These are phyloP conservation scores for Euplexia lucipara DNA, from an alignment of 2,888 invertebrate species.

Conservation along the genomic window DNA sequence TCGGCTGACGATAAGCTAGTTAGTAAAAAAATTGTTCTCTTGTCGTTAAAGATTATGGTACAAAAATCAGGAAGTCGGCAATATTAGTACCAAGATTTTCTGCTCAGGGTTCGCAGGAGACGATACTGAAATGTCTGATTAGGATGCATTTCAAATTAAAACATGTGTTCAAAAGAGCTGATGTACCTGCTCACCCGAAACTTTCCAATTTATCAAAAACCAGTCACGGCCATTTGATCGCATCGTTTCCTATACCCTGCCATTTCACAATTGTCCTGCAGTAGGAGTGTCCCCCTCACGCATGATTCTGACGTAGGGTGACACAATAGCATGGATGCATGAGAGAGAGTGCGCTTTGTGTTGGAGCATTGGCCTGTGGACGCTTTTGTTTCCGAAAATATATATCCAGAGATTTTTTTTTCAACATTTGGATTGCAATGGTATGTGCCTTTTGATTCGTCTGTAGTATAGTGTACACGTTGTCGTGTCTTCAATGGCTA, in stretches of 20 bases:
- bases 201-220: slow-evolving; percentile 23
- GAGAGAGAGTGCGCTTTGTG: slow-evolving; percentile 78
- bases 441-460: slow-evolving; percentile 27
- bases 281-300: slow-evolving; percentile 70
- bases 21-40: too few relatives aligned
- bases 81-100: too few relatives aligned
- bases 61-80: too few relatives aligned
- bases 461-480: neutral
- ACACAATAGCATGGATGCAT: slow-evolving; percentile 70
- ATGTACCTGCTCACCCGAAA: slow-evolving; percentile 12
- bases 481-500: slow-evolving; percentile 18
- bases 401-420: slow-evolving; percentile 54
- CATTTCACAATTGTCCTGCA: slow-evolving; percentile 56
- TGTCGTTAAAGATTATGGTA: too few relatives aligned
- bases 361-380: slow-evolving; percentile 73
- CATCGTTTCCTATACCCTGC: slow-evolving; percentile 64
- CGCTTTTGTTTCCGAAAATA: slow-evolving; percentile 70
- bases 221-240: slow-evolving; percentile 40
- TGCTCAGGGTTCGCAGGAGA: too few relatives aligned
- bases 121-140: too few relatives aligned
- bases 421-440: slow-evolving; percentile 37
- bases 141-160: too few relatives aligned
- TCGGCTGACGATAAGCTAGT: too few relatives aligned
- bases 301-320: slow-evolving; percentile 66
- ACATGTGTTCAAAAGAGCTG: neutral